Evolutionary conservation across 2,113 vertebrate species (phyloP), one percentile per base, ranked within the genome.

Genomic region (Solea senegalensis): DNA sequence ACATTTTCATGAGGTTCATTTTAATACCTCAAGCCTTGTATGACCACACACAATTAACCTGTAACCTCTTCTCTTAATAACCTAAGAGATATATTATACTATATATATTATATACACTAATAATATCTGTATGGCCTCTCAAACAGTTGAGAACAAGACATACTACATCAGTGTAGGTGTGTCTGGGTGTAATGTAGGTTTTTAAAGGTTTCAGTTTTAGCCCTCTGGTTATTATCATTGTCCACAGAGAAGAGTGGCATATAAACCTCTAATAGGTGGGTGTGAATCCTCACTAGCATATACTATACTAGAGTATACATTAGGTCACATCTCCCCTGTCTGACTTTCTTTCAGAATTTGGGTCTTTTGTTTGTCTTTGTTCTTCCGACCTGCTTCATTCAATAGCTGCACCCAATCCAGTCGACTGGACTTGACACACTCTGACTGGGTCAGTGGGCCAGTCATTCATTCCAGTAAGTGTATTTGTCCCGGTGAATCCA

Each of bases 301-400:
- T 40, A 46, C 44, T 44, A 26, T 14, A 34, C 8, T 53, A 46
- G 14, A 56, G 50, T 21, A 67, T 28, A 61, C 64, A 65, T 43
- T 15, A 26, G 51, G 60, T 63, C 10, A 80, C 5, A 12, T 57
- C 59, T 9, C 2, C 40, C 53, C 16, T 13, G 49, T 28, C 12
- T 49, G 14, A 59, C 67, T 78, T 64, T 55, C 67, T 69, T 68
- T 78, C 39, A 65, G 16, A 54, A 78, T 16, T 13, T 50, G 48
- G 10, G 14, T 45, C 66, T 63, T 85, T 87, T 87, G 80, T 86
- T 43, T 72, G 16, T 45, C 7, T 43, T 75, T 65, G 54, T 49
- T 71, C 14, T 73, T 44, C 65, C 86, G 86, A 90, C 90, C 89
- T 80, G 78, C 76, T 90, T 92, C 51, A 40, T 70, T 88, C 76